Conservation (phyloP, 2,113 vertebrate genomes). For the Daubentonia madagascariensis region DNA sequence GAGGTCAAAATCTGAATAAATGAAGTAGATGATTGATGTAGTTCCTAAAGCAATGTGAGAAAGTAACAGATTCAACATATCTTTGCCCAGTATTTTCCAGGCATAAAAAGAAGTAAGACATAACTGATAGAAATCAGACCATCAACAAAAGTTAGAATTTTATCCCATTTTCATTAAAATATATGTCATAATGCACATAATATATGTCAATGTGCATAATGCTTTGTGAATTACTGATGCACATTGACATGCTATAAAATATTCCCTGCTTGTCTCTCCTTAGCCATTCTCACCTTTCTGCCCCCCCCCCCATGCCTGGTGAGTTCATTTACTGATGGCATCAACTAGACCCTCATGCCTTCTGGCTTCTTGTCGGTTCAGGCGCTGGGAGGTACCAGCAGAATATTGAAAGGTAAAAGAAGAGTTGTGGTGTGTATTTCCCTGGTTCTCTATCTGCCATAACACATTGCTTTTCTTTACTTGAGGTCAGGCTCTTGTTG, state of each 20-base stretch:
- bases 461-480: background rate
- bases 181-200: too few species aligned
- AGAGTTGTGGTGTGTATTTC: background rate
- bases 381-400: background rate
- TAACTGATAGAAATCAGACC: background rate
- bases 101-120: background rate
- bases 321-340: background rate
- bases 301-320: background rate
- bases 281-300: background rate
- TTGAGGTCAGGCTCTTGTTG: background rate
- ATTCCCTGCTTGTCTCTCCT: background rate
- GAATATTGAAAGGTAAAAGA: background rate
- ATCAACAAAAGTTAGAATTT: background rate
- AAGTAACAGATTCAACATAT: background rate
- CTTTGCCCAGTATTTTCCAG: background rate
- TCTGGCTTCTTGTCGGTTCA: background rate
- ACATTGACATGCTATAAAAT: background rate
- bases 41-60: conserved; percentile 9
- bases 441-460: background rate
- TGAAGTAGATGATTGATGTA: background rate
- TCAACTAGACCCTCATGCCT: background rate
- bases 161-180: too few species aligned
- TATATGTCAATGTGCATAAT: too few species aligned
- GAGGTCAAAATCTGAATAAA: conserved; percentile 1
- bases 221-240: background rate